These are phyloP conservation scores for Mystacornis crossleyi DNA, from an alignment of 2,113 vertebrate genomes.

Conservation along the genomic window DNA sequence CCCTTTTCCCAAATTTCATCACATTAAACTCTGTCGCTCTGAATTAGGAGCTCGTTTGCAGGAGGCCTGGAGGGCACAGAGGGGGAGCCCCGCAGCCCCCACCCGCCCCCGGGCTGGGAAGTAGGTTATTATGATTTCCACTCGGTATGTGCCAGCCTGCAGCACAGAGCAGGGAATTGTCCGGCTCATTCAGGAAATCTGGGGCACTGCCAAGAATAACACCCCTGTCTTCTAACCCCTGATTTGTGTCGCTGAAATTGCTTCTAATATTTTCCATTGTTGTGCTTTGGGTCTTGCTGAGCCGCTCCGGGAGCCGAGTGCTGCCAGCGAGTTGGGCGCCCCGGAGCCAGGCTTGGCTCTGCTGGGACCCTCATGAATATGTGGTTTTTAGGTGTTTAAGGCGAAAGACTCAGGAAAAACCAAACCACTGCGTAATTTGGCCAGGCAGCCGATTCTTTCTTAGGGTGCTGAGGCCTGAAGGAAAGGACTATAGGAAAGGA, in stretches of 20 bases:
- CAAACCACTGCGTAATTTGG: not conserved
- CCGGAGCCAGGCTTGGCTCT: not conserved
- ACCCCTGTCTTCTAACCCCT: constrained; percentile 21
- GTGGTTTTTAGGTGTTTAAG: fast-evolving
- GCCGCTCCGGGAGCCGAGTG: not conserved
- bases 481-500: not conserved
- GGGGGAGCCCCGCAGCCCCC: not conserved
- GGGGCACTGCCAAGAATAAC: constrained; percentile 34
- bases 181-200: constrained; percentile 2
- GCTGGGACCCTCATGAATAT: not conserved
- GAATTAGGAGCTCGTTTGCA: constrained; percentile 2
- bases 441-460: not conserved
- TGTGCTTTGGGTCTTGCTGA: not conserved
- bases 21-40: not conserved
- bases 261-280: constrained; percentile 44
- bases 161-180: constrained; percentile 50
- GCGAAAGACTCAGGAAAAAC: not conserved
- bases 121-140: constrained; percentile 17
- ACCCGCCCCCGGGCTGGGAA: not conserved
- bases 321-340: not conserved
- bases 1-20: not conserved
- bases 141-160: not conserved
- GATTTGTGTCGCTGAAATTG: not conserved
- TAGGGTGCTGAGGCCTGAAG: fast-evolving
- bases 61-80: not conserved